phyloP scores from a whole-genome alignment of 2,797 vertebrate genomes.

The Catamblyrhynchus diadema region DNA sequence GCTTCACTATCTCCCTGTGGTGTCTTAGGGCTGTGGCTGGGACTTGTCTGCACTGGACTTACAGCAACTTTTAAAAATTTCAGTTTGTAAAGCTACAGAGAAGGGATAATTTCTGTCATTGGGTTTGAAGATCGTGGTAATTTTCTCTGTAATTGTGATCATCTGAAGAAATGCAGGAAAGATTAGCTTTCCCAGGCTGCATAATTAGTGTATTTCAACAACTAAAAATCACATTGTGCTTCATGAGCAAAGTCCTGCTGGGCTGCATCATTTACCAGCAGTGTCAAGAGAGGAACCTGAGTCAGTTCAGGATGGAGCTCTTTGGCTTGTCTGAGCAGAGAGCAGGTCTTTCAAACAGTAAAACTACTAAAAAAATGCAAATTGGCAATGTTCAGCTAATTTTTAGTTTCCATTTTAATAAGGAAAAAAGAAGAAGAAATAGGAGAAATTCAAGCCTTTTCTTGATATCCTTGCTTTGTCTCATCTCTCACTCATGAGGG shows the following conservation, averaged over 20 bases:
- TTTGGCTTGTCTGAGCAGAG: background rate
- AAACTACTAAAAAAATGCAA: background rate
- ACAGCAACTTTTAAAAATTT: background rate
- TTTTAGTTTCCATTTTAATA: background rate
- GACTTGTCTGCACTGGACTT: background rate
- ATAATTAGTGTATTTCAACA: background rate
- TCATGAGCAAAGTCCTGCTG: background rate
- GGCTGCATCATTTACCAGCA: background rate
- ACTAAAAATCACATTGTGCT: accelerated
- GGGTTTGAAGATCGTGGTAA: background rate
- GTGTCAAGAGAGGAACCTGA: background rate
- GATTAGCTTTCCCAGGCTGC: background rate
- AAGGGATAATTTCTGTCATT: background rate
- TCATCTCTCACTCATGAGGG: background rate
- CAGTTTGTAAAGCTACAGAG: background rate
- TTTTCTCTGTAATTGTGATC: background rate
- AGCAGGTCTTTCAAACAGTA: background rate
- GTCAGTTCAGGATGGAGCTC: background rate
- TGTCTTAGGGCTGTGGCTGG: background rate
- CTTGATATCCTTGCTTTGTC: background rate
- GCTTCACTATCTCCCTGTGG: background rate
- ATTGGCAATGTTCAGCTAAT: background rate
- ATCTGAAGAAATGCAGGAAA: background rate
- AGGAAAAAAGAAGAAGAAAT: background rate
- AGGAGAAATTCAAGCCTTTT: background rate